Conservation (phyloP, 2,113 vertebrate species). For the Equus quagga region DNA sequence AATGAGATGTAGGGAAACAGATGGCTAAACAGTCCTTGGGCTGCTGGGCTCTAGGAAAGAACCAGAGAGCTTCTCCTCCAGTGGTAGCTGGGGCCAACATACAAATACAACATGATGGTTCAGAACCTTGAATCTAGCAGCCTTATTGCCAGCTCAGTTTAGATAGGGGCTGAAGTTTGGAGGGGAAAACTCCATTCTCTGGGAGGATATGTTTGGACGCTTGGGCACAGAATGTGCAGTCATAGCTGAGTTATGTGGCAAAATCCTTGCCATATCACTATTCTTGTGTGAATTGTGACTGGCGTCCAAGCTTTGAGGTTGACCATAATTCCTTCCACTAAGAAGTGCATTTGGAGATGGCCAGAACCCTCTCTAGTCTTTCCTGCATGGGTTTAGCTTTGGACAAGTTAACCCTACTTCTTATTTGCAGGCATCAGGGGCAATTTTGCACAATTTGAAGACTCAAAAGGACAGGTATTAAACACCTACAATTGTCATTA, state of each 20-base stretch:
- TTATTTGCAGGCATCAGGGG: background rate
- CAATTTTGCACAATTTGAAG: background rate
- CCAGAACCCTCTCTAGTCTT: background rate
- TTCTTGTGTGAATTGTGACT: background rate
- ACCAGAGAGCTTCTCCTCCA: background rate
- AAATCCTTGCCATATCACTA: background rate
- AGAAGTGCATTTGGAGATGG: background rate
- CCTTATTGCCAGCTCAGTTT: background rate
- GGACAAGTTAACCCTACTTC: background rate
- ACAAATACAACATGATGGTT: background rate
- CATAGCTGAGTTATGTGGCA: background rate
- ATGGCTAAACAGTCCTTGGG: background rate
- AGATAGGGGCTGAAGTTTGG: accelerated
- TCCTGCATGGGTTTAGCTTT: background rate
- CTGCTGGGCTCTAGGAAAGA: background rate
- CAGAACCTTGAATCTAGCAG: background rate
- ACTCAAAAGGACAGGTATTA: background rate
- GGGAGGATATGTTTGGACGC: background rate
- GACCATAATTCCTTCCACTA: background rate
- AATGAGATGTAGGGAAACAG: background rate
- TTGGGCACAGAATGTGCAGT: background rate
- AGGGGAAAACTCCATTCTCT: background rate
- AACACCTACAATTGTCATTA: background rate
- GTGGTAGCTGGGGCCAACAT: accelerated
- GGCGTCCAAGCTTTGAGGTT: background rate